Percentiles rank a stretch among this genome's conserved stretches.
These are phyloP conservation scores for Sweltsa coloradensis DNA, from an alignment of 1,140 invertebrate genomes.

Conservation along the genomic window DNA sequence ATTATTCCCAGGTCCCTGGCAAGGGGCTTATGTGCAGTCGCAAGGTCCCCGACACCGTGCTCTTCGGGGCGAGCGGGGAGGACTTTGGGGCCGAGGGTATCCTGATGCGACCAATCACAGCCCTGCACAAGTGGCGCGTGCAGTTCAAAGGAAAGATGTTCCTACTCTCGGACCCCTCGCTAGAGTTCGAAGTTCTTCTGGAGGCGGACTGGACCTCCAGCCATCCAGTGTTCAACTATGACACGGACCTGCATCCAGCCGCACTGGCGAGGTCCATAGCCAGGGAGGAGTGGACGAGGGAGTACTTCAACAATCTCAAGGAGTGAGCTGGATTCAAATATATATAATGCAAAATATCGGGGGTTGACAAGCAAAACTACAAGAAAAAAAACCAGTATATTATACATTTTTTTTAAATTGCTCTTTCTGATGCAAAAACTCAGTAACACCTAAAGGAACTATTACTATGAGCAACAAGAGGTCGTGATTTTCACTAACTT, in stretches of 20 bases:
- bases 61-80: conserved; percentile 39
- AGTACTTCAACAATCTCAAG: conserved; percentile 49
- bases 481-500: too few species aligned
- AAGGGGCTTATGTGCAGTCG: conserved; percentile 48
- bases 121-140: conserved; percentile 53
- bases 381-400: too few species aligned
- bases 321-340: too few species aligned
- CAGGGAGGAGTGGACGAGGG: conserved; percentile 45
- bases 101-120: conserved; percentile 40
- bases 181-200: conserved; percentile 3
- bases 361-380: too few species aligned
- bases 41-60: conserved; percentile 48
- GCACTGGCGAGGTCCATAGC: conserved; percentile 48
- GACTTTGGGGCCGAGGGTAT: conserved; percentile 51
- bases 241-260: conserved; percentile 44
- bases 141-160: conserved; percentile 48
- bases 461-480: too few species aligned
- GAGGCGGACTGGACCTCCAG: conserved; percentile 24
- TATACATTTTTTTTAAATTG: too few species aligned
- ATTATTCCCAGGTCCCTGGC: conserved; percentile 40
- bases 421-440: too few species aligned
- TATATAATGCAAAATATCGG: too few species aligned
- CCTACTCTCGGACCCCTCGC: background rate
- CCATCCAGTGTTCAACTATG: conserved; percentile 47
- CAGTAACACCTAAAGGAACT: too few species aligned